Conservation (phyloP, 1,140 invertebrate genomes). For the Drosophila tani region DNA sequence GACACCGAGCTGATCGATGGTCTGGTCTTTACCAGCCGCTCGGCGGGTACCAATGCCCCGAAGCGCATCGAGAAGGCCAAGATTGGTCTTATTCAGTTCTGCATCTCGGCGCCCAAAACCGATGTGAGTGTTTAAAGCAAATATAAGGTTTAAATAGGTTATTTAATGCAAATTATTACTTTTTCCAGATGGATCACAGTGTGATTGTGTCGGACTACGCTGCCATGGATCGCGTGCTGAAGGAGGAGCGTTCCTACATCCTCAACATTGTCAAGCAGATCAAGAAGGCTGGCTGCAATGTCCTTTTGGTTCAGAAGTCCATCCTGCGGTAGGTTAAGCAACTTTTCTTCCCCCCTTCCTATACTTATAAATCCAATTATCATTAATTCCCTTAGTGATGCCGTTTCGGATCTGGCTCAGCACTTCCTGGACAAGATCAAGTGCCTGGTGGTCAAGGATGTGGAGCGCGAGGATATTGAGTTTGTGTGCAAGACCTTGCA, state of each 20-base stretch:
- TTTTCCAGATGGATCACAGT: conserved; percentile 97
- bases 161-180: not conserved
- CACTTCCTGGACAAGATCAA: conserved; percentile 99
- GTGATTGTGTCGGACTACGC: conserved; percentile 99
- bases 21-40: conserved; percentile 96
- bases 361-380: conserved; percentile 3
- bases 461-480: conserved; percentile 99
- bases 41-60: conserved; percentile 95
- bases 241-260: conserved; percentile 99
- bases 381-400: conserved; percentile 87
- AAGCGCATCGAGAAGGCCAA: conserved; percentile 98
- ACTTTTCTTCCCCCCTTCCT: not conserved
- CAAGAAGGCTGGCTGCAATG: conserved; percentile 99
- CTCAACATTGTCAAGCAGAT: conserved; percentile 99
- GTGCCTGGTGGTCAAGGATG: conserved; percentile 99
- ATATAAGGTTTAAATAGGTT: not conserved
- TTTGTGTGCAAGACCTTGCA: conserved; percentile 98
- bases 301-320: conserved; percentile 99
- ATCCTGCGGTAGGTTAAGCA: conserved; percentile 90
- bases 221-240: conserved; percentile 99
- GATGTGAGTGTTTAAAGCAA: conserved; percentile 89
- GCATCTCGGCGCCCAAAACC: conserved; percentile 99
- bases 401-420: conserved; percentile 97
- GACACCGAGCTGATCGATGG: conserved; percentile 98
- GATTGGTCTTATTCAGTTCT: conserved; percentile 99